Conservation (phyloP, 2,888 invertebrate species). For the Chorisops tibialis region DNA sequence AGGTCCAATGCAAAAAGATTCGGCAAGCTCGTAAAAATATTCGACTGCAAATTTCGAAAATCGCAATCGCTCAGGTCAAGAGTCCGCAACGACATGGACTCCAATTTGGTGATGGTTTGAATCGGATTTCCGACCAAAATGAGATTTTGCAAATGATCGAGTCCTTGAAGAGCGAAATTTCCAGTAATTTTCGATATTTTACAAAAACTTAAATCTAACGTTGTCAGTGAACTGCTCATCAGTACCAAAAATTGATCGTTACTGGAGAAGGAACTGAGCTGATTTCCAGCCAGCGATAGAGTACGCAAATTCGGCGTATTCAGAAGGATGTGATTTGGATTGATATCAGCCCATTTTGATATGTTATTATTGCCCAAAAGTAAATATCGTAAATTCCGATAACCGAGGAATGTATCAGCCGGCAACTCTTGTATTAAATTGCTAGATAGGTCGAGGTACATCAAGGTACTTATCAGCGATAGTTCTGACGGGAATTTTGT, state of each 20-base stretch:
- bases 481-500: slow-evolving; percentile 56
- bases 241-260: slow-evolving; percentile 56
- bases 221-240: slow-evolving; percentile 58
- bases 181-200: slow-evolving; percentile 58
- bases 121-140: slow-evolving; percentile 57
- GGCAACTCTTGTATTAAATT: slow-evolving; percentile 58
- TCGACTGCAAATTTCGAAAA: slow-evolving; percentile 54
- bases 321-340: slow-evolving; percentile 55
- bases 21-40: slow-evolving; percentile 59
- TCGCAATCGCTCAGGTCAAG: slow-evolving; percentile 61
- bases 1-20: slow-evolving; percentile 60
- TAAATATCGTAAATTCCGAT: slow-evolving; percentile 58
- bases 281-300: slow-evolving; percentile 65
- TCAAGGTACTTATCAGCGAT: slow-evolving; percentile 54
- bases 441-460: slow-evolving; percentile 55
- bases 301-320: slow-evolving; percentile 56
- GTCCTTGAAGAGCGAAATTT: slow-evolving; percentile 47
- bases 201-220: slow-evolving; percentile 61
- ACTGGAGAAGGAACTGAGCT: slow-evolving; percentile 56
- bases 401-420: slow-evolving; percentile 54
- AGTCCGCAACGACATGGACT: slow-evolving; percentile 55
- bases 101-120: slow-evolving; percentile 52
- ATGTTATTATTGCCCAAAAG: slow-evolving; percentile 65
- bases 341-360: slow-evolving; percentile 57
- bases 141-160: slow-evolving; percentile 56